Evolutionary conservation across 2,797 vertebrate species (phyloP), one percentile per base, ranked within the genome.

Genomic region (Myotis findleyi): DNA sequence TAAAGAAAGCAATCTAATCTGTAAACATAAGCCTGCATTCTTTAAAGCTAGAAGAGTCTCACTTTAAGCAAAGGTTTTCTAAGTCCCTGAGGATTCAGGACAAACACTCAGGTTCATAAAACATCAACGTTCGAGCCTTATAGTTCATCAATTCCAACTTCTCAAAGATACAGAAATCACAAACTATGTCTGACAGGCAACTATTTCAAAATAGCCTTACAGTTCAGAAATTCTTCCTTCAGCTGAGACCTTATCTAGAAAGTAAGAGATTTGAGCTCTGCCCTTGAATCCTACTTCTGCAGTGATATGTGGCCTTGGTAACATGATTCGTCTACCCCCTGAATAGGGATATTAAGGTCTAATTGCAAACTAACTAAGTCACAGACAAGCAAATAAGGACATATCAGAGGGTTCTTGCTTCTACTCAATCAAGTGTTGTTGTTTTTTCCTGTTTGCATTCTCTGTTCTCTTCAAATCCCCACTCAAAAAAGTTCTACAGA

Each of bases 1-100:
- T 84, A 84, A 89, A 93, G 88, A 75, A 85, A 73, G 68, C 55
- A 90, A 87, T n/a, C 44, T 69, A 23, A 69, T 47, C 14, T 14
- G 27, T 79, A 75, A 93, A 66, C 51, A 62, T 30, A 82, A 86
- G 11, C 6, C 53, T 85, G 36, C 41, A 41, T 38, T 71, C n/a
- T 75, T 77, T 80, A 64, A 87, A 55, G 30, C 20, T 9, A 73
- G 8, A 75, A 73, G n/a, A 41, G 33, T 59, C 62, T 87, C 59
- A 71, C 64, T 88, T 86, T 51, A 53, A 49, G 51, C 18, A 76
- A 80, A 94, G 36, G 27, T 85, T 49, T 86, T 85, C 59, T 66
- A 55, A 85, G 27, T 27, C 44, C 59, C 38, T 64, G 41, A 81
- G 25, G 47, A 91, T 87, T 92, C 36, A 57, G 47, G 20, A 89